These are phyloP conservation scores for Bellardia bayeri DNA, from an alignment of 2,888 invertebrate genomes.

Conservation along the genomic window DNA sequence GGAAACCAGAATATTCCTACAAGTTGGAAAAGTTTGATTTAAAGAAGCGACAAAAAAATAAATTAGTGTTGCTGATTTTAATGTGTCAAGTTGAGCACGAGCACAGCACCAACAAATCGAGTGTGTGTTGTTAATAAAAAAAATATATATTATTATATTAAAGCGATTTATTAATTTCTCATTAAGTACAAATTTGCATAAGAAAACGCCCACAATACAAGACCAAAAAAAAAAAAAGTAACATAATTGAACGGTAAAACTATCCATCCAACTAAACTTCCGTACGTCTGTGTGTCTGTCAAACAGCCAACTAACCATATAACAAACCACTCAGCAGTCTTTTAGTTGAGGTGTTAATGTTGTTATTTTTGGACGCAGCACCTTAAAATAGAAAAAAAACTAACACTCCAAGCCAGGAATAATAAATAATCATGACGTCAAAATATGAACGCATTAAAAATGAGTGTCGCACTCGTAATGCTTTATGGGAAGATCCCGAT, in stretches of 20 bases:
- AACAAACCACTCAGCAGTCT: background rate
- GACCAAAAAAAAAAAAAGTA: conserved; percentile 57
- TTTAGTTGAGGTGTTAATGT: conserved; percentile 48
- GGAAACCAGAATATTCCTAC: conserved; percentile 50
- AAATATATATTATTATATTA: conserved; percentile 5
- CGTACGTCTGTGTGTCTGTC: background rate
- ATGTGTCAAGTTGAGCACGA: conserved; percentile 53
- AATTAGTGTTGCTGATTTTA: conserved; percentile 42
- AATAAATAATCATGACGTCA: conserved; percentile 80
- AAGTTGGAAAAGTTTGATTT: conserved; percentile 33
- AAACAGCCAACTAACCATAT: background rate
- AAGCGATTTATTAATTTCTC: conserved; percentile 37
- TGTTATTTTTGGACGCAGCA: conserved; percentile 47
- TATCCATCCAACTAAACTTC: conserved; percentile 8
- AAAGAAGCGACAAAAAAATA: conserved; percentile 27
- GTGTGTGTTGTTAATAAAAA: conserved; percentile 11
- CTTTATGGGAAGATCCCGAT: conserved; percentile 96
- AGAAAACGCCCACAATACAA: conserved; percentile 66
- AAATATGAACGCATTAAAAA: conserved; percentile 92
- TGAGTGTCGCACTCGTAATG: conserved; percentile 91
- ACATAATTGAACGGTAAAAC: conserved; percentile 46
- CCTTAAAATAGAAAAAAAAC: conserved; percentile 23
- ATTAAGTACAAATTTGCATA: conserved; percentile 57
- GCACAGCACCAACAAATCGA: conserved; percentile 4
- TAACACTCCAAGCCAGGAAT: background rate